These are phyloP conservation scores for Anoplius nigerrimus DNA, from an alignment of 2,888 invertebrate genomes.

Conservation along the genomic window DNA sequence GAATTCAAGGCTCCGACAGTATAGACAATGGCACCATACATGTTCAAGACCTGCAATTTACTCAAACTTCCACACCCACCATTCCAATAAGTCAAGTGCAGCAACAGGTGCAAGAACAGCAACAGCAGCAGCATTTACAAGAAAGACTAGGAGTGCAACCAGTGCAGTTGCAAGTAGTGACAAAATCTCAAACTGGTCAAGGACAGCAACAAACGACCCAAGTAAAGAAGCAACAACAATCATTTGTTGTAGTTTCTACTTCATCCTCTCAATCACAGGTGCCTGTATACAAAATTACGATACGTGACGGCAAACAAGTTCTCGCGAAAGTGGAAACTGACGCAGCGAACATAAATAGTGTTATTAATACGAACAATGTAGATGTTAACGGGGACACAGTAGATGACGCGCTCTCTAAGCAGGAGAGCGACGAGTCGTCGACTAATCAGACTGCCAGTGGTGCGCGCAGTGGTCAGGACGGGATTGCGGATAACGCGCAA, in stretches of 20 bases:
- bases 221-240: conserved; percentile 56
- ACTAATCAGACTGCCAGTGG: conserved; percentile 51
- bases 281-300: conserved; percentile 80
- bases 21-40: conserved; percentile 51
- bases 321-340: conserved; percentile 78
- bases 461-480: conserved; percentile 49
- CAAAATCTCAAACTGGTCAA: conserved; percentile 54
- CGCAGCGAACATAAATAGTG: conserved; percentile 64
- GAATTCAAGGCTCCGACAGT: conserved; percentile 34
- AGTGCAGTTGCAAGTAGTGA: conserved; percentile 55
- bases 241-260: conserved; percentile 63
- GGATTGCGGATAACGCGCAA: conserved; percentile 38
- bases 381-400: conserved; percentile 60
- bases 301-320: conserved; percentile 85
- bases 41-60: conserved; percentile 56
- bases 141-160: conserved; percentile 47
- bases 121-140: conserved; percentile 42
- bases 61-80: conserved; percentile 36
- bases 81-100: conserved; percentile 41
- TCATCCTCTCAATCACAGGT: conserved; percentile 55
- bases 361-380: conserved; percentile 54
- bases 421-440: conserved; percentile 57
- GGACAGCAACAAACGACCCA: conserved; percentile 43
- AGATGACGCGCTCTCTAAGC: conserved; percentile 48
- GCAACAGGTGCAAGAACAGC: conserved; percentile 27